Conservation (phyloP, 2,797 vertebrate species). For the Sparus aurata region DNA sequence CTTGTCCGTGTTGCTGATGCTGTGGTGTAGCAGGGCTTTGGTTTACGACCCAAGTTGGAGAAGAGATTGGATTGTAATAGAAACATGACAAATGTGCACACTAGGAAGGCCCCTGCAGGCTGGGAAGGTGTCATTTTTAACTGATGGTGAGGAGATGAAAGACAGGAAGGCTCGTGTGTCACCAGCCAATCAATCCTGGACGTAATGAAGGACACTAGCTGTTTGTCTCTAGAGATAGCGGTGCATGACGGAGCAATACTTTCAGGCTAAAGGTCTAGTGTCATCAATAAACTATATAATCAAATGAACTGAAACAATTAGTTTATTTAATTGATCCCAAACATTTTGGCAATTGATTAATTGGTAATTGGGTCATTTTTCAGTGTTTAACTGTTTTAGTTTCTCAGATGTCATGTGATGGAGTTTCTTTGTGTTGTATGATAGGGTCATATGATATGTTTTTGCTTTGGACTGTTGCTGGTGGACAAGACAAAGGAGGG, state of each 20-base stretch:
- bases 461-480: background rate
- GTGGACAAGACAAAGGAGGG: background rate
- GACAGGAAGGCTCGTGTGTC: slow-evolving; percentile 34
- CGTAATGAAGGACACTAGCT: slow-evolving; percentile 42
- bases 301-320: slow-evolving; percentile 8
- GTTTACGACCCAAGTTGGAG: background rate
- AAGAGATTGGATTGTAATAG: slow-evolving; percentile 19
- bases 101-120: slow-evolving; percentile 20
- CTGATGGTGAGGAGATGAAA: slow-evolving; percentile 5
- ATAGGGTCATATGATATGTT: background rate
- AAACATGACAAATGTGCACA: slow-evolving; percentile 37
- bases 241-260: background rate
- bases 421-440: background rate
- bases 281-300: slow-evolving; percentile 26
- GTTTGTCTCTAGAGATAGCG: background rate
- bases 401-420: background rate
- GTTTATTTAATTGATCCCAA: background rate
- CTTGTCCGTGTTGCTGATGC: background rate
- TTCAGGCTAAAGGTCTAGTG: background rate
- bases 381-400: background rate
- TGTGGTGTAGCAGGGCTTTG: background rate
- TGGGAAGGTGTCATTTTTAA: slow-evolving; percentile 27
- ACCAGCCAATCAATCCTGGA: slow-evolving; percentile 45
- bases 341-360: slow-evolving; percentile 3
- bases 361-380: background rate